Evolutionary conservation across 2,113 vertebrate species (phyloP).

Genomic region (Caloenas nicobarica): DNA sequence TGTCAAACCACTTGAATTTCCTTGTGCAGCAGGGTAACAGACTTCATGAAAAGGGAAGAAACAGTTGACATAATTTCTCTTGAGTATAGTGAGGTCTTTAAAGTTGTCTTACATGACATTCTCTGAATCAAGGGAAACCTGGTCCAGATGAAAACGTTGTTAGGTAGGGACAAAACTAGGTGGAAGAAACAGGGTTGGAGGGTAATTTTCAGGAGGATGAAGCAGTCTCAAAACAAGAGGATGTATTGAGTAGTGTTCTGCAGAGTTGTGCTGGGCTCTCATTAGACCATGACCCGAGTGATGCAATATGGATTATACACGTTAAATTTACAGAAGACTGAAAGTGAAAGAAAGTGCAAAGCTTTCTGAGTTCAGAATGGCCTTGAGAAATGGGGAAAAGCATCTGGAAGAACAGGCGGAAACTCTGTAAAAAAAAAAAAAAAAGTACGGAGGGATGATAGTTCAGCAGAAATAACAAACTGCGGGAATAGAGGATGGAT

Average conservation of each 20-base stretch:
- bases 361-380: neutral
- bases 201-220: neutral
- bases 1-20: conserved; percentile 26
- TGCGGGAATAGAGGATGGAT: neutral
- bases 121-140: neutral
- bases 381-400: neutral
- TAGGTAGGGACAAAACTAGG: neutral
- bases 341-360: neutral
- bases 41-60: conserved; percentile 11
- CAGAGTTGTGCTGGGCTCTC: neutral
- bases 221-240: neutral
- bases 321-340: neutral
- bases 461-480: neutral
- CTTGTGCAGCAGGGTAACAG: neutral
- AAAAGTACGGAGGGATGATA: neutral
- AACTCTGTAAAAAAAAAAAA: neutral
- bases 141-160: neutral
- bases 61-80: neutral
- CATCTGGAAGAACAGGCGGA: neutral
- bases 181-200: neutral
- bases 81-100: neutral
- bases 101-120: neutral
- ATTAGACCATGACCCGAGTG: neutral
- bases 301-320: neutral
- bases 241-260: neutral